Base-by-base conservation (phyloP, 1,140 invertebrate genomes). In the Maconellicoccus hirsutus region DNA sequence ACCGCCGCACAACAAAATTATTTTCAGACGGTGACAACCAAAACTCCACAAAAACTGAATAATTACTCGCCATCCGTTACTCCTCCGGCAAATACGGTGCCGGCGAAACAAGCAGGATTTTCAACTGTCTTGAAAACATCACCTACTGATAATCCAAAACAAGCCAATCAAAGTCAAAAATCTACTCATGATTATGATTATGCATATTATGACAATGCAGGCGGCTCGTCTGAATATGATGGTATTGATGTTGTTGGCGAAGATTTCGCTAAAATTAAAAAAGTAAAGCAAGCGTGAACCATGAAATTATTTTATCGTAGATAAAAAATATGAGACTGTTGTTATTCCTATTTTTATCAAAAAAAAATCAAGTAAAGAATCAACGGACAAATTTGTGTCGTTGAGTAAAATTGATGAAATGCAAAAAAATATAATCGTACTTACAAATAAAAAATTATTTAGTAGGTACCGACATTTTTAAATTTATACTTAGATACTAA, bases 161-260 rank as follows among this genome's bases (percentile, higher is more conserved):
- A 52, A 52, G 12, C 42, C 42, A 19, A 70, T 33, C 72, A 74
- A 75, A 75, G n/a, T n/a, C 52, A 74, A 74, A 42, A 69, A 71
- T 33, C 70, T 19, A 70, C 59, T 70, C 70, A 69, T 22, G 73
- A 75, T 14, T 77, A 77, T 21, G 76, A 77, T 71, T 77, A 77
- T 52, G 76, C 76, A 19, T 77, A 77, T 63, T 77, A 77, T 70
- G 76, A 77, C 70, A 66, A 66, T 26, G 74, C 72, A 66, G 75
- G 72, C 16, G 70, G 73, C 14, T 72, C 72, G 23, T 70, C 74
- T n/a, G 75, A 77, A 70, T 76, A 77, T 70, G 76, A 77, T 72
- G 72, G 70, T 25, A 66, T 74, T 21, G 76, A 76, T 16, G 69
- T 70, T 4, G 61, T 76, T n/a, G 74, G 42, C n/a, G 75, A 76